Evolutionary conservation across 2,888 invertebrate genomes (phyloP).

Genomic region (Cataglyphis albicans): DNA sequence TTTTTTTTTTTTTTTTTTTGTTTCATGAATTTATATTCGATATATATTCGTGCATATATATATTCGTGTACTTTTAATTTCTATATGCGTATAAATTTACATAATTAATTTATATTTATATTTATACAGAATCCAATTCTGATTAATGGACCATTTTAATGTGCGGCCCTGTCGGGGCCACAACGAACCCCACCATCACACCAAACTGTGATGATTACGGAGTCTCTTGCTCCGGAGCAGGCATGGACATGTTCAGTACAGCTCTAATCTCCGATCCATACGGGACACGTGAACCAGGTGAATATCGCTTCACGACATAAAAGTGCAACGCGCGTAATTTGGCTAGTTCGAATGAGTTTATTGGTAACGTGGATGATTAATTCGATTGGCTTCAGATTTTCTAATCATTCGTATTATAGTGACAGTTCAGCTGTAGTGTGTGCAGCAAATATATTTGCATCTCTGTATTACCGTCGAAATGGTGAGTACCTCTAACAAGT

Average conservation of each 20-base stretch:
- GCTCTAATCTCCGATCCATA: too few species aligned
- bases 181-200: neutral
- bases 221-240: too few species aligned
- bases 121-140: neutral
- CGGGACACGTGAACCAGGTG: neutral
- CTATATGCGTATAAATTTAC: neutral
- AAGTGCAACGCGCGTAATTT: neutral
- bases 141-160: neutral
- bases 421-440: neutral
- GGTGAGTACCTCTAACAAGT: neutral
- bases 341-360: neutral
- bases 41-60: too few species aligned
- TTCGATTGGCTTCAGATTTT: neutral
- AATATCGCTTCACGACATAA: neutral
- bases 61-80: neutral
- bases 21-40: too few species aligned
- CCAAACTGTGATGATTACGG: neutral
- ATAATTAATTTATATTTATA: neutral
- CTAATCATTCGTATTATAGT: neutral
- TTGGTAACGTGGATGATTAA: neutral
- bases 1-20: too few species aligned
- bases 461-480: neutral
- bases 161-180: neutral
- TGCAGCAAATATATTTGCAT: neutral
- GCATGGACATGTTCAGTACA: neutral